phyloP scores from a whole-genome alignment of 2,888 invertebrate genomes.

The Liopterus haemorrhoidalis region DNA sequence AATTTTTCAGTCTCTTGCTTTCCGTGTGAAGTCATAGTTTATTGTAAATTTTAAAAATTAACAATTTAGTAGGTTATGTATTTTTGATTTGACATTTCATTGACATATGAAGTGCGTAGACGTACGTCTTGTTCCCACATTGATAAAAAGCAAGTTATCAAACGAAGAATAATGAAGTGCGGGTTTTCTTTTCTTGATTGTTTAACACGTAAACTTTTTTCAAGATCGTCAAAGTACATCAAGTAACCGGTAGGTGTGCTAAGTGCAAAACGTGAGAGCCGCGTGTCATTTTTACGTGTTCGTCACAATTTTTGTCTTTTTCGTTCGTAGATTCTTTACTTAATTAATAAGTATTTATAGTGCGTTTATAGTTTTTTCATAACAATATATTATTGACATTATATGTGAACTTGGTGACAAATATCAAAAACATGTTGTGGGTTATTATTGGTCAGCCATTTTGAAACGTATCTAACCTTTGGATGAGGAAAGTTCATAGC shows the following conservation, averaged over 20 bases:
- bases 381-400: constrained; percentile 30
- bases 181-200: no score
- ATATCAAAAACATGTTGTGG: constrained; percentile 44
- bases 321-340: constrained; percentile 24
- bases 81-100: constrained; percentile 15
- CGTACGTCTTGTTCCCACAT: no score
- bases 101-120: no score
- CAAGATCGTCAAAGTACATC: no score
- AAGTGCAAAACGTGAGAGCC: constrained; percentile 47
- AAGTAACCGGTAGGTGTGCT: constrained; percentile 42
- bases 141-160: no score
- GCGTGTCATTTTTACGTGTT: constrained; percentile 47
- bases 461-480: constrained; percentile 47
- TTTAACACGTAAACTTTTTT: no score
- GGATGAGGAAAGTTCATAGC: constrained; percentile 40
- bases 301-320: constrained; percentile 37
- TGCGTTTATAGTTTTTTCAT: constrained; percentile 37
- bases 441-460: constrained; percentile 47
- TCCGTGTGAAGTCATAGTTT: constrained; percentile 50
- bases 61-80: no score
- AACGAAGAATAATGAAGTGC: no score
- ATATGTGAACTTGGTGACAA: constrained; percentile 29
- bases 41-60: constrained; percentile 13
- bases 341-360: constrained; percentile 42
- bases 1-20: constrained; percentile 58